Evolutionary conservation across 2,113 vertebrate genomes (phyloP).

Genomic region (Papio anubis): DNA sequence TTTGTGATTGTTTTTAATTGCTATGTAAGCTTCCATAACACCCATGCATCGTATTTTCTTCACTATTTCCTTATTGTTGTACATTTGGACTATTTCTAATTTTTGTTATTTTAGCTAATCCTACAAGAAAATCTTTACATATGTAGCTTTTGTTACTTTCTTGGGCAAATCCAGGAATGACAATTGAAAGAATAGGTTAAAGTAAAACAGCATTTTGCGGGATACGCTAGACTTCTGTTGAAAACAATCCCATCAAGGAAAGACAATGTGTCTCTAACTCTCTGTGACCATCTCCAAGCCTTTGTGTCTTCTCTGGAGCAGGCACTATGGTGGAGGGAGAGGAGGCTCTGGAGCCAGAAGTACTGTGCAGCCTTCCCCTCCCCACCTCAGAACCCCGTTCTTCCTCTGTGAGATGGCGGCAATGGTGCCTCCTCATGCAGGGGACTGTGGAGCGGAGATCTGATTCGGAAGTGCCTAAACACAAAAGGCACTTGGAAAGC

Average conservation of each 20-base stretch:
- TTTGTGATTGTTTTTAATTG: neutral
- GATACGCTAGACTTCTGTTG: neutral
- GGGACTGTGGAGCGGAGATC: neutral
- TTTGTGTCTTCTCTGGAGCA: neutral
- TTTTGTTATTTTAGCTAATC: neutral
- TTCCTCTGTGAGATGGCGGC: neutral
- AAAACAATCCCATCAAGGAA: neutral
- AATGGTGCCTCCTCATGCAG: rapidly evolving
- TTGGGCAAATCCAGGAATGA: neutral
- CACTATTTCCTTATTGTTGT: neutral
- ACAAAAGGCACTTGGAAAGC: neutral
- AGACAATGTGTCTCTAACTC: neutral
- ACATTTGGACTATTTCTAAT: neutral
- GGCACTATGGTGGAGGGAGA: rapidly evolving
- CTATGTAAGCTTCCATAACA: neutral
- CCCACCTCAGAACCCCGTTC: neutral
- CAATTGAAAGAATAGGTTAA: neutral
- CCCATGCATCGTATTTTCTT: neutral
- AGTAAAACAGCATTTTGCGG: neutral
- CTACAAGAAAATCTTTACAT: neutral
- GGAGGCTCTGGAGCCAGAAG: neutral
- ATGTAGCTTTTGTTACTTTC: neutral
- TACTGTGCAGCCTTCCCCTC: neutral
- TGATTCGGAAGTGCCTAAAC: rapidly evolving
- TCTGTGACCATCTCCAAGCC: neutral